A percentile compares a stretch with the other conserved stretches of the same genome.
phyloP scores from a whole-genome alignment of 2,797 vertebrate genomes.

The Tinamus major region DNA sequence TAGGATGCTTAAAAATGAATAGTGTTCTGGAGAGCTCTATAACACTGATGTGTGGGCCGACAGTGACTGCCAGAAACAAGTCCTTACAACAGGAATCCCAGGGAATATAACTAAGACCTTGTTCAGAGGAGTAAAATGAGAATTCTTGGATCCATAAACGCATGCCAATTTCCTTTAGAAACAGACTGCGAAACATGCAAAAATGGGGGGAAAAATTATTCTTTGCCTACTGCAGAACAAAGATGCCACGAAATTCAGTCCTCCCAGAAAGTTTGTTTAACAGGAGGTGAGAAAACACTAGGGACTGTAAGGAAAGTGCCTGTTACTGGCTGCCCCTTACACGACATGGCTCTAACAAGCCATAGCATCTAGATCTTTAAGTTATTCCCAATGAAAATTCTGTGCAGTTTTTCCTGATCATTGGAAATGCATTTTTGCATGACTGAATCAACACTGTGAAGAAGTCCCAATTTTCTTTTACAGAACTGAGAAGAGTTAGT shows the following conservation, averaged over 20 bases:
- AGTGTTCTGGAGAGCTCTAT: background rate
- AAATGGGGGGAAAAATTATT: background rate
- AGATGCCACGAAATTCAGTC: background rate
- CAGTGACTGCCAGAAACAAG: background rate
- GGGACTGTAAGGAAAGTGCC: background rate
- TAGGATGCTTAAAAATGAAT: background rate
- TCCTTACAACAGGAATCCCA: background rate
- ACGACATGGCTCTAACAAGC: background rate
- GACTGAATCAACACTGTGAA: background rate
- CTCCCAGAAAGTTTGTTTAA: background rate
- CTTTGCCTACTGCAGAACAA: background rate
- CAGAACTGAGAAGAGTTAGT: background rate
- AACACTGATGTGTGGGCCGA: background rate
- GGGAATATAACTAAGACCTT: background rate
- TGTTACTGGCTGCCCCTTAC: background rate
- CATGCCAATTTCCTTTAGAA: background rate
- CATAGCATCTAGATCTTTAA: background rate
- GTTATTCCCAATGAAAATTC: background rate
- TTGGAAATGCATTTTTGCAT: background rate
- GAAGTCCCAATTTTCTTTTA: background rate
- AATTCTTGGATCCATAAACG: background rate
- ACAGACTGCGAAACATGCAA: background rate
- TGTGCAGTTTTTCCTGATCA: background rate
- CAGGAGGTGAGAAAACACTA: background rate
- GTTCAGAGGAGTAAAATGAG: background rate